Conservation (phyloP, 30 jellyfish, hydroid and myxozoan species). For the Rhopilema esculentum region DNA sequence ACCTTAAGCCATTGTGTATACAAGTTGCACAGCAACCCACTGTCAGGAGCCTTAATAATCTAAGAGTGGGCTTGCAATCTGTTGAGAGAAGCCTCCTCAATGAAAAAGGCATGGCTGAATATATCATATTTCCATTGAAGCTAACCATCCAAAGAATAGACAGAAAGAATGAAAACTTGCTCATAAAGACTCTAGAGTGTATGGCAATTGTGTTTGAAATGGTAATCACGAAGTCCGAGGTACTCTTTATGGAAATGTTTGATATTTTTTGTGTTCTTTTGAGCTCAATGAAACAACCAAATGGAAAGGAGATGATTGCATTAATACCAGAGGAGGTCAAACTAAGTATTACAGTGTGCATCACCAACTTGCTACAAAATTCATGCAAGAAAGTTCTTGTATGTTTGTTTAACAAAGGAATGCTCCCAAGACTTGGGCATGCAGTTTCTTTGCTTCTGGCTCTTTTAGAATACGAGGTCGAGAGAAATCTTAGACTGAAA, state of each 20-base stretch:
- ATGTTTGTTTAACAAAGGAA: conserved; percentile 31
- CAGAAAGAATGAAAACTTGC: conserved; percentile 26
- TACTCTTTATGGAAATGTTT: conserved; percentile 42
- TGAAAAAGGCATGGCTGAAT: conserved; percentile 69
- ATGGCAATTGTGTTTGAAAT: conserved; percentile 7
- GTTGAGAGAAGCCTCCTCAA: conserved; percentile 19
- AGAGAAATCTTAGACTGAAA: conserved; percentile 44
- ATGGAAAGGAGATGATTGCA: conserved; percentile 60
- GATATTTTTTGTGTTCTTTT: conserved; percentile 63
- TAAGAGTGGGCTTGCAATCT: conserved; percentile 20
- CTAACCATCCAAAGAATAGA: conserved; percentile 60
- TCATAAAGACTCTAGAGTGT: conserved; percentile 35
- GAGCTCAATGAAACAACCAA: conserved; percentile 53
- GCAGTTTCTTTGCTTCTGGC: conserved; percentile 73
- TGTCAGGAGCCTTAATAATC: conserved; percentile 16
- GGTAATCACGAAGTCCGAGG: not conserved
- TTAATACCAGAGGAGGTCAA: conserved; percentile 76
- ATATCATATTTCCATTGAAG: conserved; percentile 78
- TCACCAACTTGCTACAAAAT: conserved; percentile 5
- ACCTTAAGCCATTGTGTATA: conserved; percentile 73
- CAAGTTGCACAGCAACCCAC: conserved; percentile 77
- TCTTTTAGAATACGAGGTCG: conserved; percentile 69
- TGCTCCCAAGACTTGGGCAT: conserved; percentile 89
- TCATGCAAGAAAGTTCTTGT: not conserved
- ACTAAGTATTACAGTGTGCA: conserved; percentile 36